Conservation (phyloP, 1,140 invertebrate species). For the Drosophila tani region DNA sequence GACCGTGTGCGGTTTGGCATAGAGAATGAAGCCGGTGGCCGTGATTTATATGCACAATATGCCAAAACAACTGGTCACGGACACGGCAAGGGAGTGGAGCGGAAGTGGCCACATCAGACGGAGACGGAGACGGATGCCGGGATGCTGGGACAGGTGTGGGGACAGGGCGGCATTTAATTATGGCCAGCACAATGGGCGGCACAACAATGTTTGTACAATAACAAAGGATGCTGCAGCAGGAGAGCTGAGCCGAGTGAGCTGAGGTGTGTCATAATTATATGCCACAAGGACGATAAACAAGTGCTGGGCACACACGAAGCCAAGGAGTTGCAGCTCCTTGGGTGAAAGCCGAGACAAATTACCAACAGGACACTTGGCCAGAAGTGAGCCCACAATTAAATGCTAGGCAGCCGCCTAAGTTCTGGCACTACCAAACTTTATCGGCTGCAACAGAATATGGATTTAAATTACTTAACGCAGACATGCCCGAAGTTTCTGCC, state of each 20-base stretch:
- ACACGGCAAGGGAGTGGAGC: neutral
- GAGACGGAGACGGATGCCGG: constrained; percentile 1
- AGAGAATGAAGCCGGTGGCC: constrained; percentile 41
- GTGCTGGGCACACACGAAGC: constrained; percentile 33
- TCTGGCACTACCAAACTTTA: constrained; percentile 75
- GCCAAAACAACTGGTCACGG: constrained; percentile 53
- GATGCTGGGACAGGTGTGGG: neutral
- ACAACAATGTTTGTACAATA: constrained; percentile 70
- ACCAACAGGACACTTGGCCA: constrained; percentile 55
- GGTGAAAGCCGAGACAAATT: constrained; percentile 74
- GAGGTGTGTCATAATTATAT: constrained; percentile 56
- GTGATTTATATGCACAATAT: constrained; percentile 70
- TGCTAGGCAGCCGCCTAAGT: constrained; percentile 63
- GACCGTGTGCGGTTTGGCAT: constrained; percentile 28
- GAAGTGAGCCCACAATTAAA: constrained; percentile 70
- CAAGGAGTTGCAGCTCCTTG: constrained; percentile 29
- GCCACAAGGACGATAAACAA: constrained; percentile 69
- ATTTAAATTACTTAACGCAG: constrained; percentile 72
- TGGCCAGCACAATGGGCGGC: constrained; percentile 54
- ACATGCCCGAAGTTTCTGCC: constrained; percentile 23
- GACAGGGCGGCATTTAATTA: constrained; percentile 67
- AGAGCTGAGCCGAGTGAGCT: neutral
- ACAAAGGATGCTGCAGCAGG: constrained; percentile 47
- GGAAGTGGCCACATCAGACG: constrained; percentile 22
- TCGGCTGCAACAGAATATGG: constrained; percentile 59